phyloP scores from a whole-genome alignment of 2,797 vertebrate genomes.

The Allobates femoralis region DNA sequence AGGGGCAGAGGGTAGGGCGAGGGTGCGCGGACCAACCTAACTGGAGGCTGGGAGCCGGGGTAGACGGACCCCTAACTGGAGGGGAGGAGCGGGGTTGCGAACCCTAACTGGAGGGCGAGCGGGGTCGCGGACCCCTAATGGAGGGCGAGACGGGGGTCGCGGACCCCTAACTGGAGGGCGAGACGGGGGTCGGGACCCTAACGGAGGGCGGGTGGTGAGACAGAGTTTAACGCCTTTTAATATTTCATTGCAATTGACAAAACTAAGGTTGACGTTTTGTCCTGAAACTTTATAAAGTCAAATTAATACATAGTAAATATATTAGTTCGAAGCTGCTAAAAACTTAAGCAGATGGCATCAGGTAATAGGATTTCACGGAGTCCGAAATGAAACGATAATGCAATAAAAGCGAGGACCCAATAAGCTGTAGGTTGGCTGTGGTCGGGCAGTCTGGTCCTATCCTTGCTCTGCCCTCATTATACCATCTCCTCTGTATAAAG shows the following conservation, averaged over 20 bases:
- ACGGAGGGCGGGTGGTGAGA: no score
- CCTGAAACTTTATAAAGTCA: not conserved
- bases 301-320: not conserved
- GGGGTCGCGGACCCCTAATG: no score
- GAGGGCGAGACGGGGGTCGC: no score
- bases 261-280: not conserved
- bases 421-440: not conserved
- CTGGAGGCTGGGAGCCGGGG: no score
- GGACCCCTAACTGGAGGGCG: no score
- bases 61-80: no score
- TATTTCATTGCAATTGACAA: not conserved
- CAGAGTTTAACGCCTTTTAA: not conserved
- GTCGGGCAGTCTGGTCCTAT: conserved; percentile 14
- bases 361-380: conserved; percentile 19
- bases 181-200: no score
- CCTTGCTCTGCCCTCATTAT: conserved; percentile 17
- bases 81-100: no score
- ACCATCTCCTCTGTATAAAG: conserved; percentile 11
- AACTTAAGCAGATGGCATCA: conserved; percentile 8
- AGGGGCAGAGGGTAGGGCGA: no score
- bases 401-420: conserved; percentile 9
- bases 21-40: no score
- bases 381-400: conserved; percentile 27
- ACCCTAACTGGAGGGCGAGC: no score
- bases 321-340: not conserved